phyloP scores from a whole-genome alignment of 2,113 vertebrate species.

The Dromas ardeola region DNA sequence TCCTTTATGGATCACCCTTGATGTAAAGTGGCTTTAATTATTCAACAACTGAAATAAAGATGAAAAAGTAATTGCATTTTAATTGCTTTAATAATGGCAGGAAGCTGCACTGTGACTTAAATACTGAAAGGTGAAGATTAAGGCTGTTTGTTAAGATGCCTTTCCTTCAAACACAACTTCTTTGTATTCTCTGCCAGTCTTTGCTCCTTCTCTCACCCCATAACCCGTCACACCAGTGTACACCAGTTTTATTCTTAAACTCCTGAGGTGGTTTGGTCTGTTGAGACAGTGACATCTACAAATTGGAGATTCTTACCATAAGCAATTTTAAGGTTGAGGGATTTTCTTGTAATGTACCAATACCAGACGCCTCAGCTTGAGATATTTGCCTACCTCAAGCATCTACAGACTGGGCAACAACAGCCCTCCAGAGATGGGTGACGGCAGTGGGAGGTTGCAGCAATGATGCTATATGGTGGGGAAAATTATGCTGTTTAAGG shows the following conservation, averaged over 20 bases:
- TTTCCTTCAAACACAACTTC: background rate
- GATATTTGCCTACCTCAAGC: background rate
- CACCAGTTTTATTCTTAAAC: background rate
- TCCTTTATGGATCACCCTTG: slow-evolving; percentile 42
- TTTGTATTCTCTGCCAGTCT: background rate
- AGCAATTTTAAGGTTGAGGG: slow-evolving; percentile 45
- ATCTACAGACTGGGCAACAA: background rate
- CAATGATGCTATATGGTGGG: background rate
- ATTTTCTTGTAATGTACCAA: slow-evolving; percentile 35
- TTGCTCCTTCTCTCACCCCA: background rate
- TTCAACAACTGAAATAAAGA: slow-evolving; percentile 54
- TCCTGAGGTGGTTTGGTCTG: background rate
- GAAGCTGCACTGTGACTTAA: slow-evolving; percentile 55
- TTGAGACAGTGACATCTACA: background rate
- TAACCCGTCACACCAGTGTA: background rate
- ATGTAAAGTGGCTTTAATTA: slow-evolving; percentile 58
- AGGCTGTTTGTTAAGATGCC: slow-evolving; percentile 24
- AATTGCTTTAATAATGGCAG: slow-evolving; percentile 67
- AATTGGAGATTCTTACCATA: background rate
- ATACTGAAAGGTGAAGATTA: slow-evolving; percentile 59
- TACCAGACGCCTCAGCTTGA: background rate
- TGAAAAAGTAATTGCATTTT: slow-evolving; percentile 68
- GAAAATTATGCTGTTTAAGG: background rate
- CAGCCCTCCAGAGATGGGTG: background rate
- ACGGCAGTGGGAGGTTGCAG: background rate